These are phyloP conservation scores for Platysteira castanea DNA, from an alignment of 2,113 vertebrate genomes.

Conservation along the genomic window DNA sequence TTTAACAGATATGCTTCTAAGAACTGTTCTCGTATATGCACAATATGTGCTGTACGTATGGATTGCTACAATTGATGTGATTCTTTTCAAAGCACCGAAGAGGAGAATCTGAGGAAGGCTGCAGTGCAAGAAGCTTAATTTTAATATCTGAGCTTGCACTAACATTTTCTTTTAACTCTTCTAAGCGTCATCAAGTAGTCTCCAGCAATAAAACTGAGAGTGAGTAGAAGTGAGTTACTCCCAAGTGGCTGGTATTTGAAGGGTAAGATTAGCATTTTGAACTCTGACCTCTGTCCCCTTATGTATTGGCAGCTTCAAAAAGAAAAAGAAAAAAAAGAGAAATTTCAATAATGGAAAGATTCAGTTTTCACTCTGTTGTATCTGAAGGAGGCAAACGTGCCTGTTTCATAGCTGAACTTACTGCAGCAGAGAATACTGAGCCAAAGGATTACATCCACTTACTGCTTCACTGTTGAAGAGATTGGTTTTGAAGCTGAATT, in stretches of 20 bases:
- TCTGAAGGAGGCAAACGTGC: neutral
- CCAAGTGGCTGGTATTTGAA: slow-evolving; percentile 7
- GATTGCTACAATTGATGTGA: neutral
- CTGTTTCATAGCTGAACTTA: neutral
- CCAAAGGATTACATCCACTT: neutral
- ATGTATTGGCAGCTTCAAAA: slow-evolving; percentile 26
- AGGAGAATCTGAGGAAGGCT: neutral
- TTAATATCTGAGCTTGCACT: neutral
- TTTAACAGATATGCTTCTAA: neutral
- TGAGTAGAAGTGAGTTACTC: neutral
- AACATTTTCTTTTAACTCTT: neutral
- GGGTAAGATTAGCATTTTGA: slow-evolving; percentile 21
- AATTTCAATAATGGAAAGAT: neutral
- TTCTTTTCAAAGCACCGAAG: neutral
- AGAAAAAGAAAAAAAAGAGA: neutral
- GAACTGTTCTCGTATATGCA: neutral
- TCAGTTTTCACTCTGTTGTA: neutral
- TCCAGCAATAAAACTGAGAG: slow-evolving; percentile 11
- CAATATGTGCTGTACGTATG: neutral
- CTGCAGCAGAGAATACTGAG: neutral
- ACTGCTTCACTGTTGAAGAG: neutral
- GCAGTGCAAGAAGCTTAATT: neutral
- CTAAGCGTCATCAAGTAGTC: neutral
- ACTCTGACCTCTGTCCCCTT: slow-evolving; percentile 22
- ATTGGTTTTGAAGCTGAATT: neutral